phyloP scores from a whole-genome alignment of 1,140 invertebrate species.

The Microplitis demolitor region DNA sequence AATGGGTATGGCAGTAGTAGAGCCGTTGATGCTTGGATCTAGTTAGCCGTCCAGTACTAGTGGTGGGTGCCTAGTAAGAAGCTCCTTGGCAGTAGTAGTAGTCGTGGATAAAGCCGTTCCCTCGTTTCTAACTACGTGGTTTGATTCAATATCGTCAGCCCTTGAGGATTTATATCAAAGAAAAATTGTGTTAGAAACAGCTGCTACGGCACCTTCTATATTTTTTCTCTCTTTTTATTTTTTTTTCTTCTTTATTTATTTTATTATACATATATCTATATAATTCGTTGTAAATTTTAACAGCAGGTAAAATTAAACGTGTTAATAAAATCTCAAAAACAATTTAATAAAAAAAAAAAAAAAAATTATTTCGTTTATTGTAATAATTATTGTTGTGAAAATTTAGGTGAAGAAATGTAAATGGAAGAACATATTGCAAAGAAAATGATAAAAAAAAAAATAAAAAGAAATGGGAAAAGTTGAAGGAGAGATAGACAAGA shows the following conservation, averaged over 20 bases:
- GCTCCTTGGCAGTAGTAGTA: background rate
- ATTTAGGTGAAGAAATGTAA: too few relatives aligned
- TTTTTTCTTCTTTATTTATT: background rate
- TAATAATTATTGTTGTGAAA: too few relatives aligned
- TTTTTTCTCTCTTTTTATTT: slow-evolving; percentile 21
- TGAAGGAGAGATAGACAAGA: background rate
- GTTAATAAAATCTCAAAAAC: slow-evolving; percentile 36
- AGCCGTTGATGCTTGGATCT: background rate
- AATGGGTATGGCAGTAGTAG: background rate
- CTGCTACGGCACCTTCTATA: slow-evolving; percentile 36
- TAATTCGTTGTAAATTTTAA: slow-evolving; percentile 26
- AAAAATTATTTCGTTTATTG: too few relatives aligned
- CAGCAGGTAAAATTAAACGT: slow-evolving; percentile 40
- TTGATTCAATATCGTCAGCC: slow-evolving; percentile 47
- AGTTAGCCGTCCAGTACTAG: background rate
- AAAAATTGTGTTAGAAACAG: slow-evolving; percentile 49
- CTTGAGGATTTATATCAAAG: slow-evolving; percentile 44
- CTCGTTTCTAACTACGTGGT: slow-evolving; percentile 19
- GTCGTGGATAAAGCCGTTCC: slow-evolving; percentile 1
- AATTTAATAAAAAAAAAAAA: too few relatives aligned
- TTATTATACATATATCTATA: slow-evolving; percentile 20
- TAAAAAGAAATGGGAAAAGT: background rate
- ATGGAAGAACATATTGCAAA: too few relatives aligned
- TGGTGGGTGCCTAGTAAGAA: background rate
- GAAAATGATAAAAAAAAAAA: too few relatives aligned